These are phyloP conservation scores for Coracopsis vasa DNA, from an alignment of 2,113 vertebrate species.

Conservation along the genomic window DNA sequence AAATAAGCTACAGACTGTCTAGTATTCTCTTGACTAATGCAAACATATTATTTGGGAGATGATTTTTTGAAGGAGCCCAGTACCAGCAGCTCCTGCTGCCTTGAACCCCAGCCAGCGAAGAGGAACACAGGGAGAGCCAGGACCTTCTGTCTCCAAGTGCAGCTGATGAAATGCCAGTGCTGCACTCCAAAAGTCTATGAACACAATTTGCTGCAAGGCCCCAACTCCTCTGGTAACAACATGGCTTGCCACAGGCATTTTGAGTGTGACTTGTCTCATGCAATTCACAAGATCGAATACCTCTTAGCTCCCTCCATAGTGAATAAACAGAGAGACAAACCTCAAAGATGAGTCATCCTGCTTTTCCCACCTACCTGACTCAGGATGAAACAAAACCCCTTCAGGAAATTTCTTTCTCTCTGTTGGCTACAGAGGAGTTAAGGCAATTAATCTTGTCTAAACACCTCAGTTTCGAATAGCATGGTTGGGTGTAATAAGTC, in stretches of 20 bases:
- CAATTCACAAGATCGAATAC: neutral
- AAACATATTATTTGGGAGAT: rapidly evolving
- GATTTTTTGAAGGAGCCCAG: neutral
- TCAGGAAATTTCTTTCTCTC: neutral
- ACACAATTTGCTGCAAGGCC: neutral
- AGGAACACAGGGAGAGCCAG: neutral
- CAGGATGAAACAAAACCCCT: neutral
- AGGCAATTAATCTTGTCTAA: neutral
- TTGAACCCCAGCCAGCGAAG: neutral
- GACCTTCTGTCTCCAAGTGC: neutral
- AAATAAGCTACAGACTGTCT: neutral
- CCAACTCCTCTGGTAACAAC: neutral
- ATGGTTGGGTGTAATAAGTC: neutral
- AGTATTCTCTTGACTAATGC: neutral
- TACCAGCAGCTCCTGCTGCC: neutral
- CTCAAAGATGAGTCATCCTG: neutral
- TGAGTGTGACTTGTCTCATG: neutral
- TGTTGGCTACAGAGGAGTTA: neutral
- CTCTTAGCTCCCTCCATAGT: neutral
- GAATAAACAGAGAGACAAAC: neutral
- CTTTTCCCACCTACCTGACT: neutral
- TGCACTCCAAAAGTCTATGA: neutral
- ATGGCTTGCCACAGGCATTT: neutral
- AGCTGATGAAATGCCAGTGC: neutral
- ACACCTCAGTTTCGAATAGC: neutral